Percentiles rank a stretch among this genome's conserved stretches.
These are phyloP conservation scores for Eretmocerus hayati DNA, from an alignment of 2,888 invertebrate genomes.

Conservation along the genomic window DNA sequence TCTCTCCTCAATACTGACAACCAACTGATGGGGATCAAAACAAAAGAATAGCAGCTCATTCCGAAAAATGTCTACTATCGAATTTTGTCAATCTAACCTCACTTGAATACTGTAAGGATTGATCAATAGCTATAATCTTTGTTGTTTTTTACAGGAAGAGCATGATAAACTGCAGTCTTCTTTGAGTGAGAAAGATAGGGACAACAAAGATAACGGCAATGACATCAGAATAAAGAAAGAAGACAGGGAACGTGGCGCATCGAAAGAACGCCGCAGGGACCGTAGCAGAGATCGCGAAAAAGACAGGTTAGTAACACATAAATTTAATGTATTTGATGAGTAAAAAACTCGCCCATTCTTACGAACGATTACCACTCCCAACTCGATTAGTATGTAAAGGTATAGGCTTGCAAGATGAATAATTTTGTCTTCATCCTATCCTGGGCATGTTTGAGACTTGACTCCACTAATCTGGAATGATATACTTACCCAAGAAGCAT, in stretches of 20 bases:
- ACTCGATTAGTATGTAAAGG: no score
- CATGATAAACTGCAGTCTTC: constrained; percentile 65
- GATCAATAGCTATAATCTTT: constrained; percentile 3
- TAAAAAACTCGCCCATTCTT: no score
- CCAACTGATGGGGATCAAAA: no score
- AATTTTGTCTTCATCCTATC: no score
- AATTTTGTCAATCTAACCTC: no score
- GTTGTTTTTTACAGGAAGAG: constrained; percentile 55
- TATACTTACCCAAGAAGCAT: no score
- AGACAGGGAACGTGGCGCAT: constrained; percentile 41
- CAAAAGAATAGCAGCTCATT: constrained; percentile 4
- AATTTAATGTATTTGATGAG: no score
- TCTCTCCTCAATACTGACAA: no score
- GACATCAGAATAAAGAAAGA: constrained; percentile 41
- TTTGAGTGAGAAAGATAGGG: constrained; percentile 47
- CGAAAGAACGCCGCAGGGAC: constrained; percentile 44
- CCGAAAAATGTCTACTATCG: not conserved
- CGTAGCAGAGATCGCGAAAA: constrained; percentile 34
- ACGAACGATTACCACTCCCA: no score
- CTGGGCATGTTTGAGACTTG: no score
- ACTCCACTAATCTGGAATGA: no score
- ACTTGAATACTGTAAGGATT: not conserved
- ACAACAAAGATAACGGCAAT: constrained; percentile 39
- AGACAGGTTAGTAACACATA: constrained; percentile 16
- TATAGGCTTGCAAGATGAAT: no score